Base-by-base conservation (phyloP, 2,113 vertebrate species). In the Lota lota region DNA sequence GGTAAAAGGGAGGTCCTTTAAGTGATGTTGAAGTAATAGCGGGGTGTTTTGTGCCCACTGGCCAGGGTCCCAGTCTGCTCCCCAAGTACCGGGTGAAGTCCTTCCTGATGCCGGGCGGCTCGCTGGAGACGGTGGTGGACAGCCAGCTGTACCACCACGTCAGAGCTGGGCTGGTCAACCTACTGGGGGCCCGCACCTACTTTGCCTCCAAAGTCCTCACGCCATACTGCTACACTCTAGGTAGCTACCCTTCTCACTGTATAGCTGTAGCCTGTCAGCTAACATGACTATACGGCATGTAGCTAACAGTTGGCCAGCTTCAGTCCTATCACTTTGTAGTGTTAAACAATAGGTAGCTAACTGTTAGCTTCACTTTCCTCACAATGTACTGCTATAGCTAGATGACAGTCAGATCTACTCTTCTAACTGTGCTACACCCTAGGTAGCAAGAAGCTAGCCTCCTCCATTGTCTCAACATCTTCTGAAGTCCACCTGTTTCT, bases 201-300 rank as follows among this genome's bases (percentile, higher is more conserved):
- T 98, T 99, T 83, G 91, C 90, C 54, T 94, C 93, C 0, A 90
- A 80, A 60, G 93, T 97, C 53, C 84, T 94, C 73, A 97, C 95
- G 2, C 94, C 94, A 0, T 95, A 93, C 83, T 94, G 90, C 82
- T 99, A 98, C 77, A 93, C 89, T 0, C 58, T 98, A 22, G 95
- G 95, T 97, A 90, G 80, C 0, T 47, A 47, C 7, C 4, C 7
- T 4, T 5, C 28, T 6, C 28, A 33, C 28, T 53, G 17, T n/a
- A 56, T 56, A 56, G 53, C 53, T 33, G 4, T 33, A 33, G 28
- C 28, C 28, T 33, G 28, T 33, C 28, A 6, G 28, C 28, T 33
- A 56, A 56, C 53, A 56, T 18, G 5, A 11, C 53, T n/a, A 17
- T 56, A 56, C 14, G 15, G 53, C 53, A 18, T 20, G 56, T 57